phyloP scores from a whole-genome alignment of 1,140 invertebrate species.

The Listronotus bonariensis region DNA sequence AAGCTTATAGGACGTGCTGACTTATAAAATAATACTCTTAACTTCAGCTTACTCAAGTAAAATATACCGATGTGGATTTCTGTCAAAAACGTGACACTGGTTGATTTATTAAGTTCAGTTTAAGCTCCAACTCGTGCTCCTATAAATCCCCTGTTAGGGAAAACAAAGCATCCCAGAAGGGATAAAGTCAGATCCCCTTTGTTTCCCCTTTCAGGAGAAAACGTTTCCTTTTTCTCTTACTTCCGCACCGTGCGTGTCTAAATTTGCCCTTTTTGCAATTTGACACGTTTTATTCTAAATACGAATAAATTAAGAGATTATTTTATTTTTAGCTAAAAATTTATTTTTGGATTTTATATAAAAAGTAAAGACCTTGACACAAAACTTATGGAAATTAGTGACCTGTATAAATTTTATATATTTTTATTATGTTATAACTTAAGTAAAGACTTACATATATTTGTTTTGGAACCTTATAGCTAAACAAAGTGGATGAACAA shows the following conservation, averaged over 20 bases:
- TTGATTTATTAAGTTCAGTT: constrained; percentile 32
- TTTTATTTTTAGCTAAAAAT: too few relatives aligned
- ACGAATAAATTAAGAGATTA: too few relatives aligned
- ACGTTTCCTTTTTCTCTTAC: constrained; percentile 3
- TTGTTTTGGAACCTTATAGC: too few relatives aligned
- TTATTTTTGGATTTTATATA: too few relatives aligned
- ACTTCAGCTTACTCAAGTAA: constrained; percentile 1
- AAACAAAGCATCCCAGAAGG: constrained; percentile 23
- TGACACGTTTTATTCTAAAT: too few relatives aligned
- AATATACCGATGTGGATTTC: constrained; percentile 22
- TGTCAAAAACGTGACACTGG: constrained; percentile 24
- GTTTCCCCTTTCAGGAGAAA: constrained; percentile 13
- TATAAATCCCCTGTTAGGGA: constrained; percentile 20
- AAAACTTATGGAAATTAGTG: too few relatives aligned
- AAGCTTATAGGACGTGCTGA: neutral
- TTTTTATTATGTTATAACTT: too few relatives aligned
- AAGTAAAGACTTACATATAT: too few relatives aligned
- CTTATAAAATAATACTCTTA: neutral
- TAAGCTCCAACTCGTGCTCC: constrained; percentile 22
- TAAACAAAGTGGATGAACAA: too few relatives aligned
- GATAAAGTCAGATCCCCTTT: constrained; percentile 12
- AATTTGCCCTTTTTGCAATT: constrained; percentile 15
- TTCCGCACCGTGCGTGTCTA: constrained; percentile 6
- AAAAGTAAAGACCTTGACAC: too few relatives aligned
- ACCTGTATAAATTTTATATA: too few relatives aligned